A percentile compares a stretch with the other conserved stretches of the same genome.
phyloP scores from a whole-genome alignment of 2,888 invertebrate species.

The Drosophila koepferae region DNA sequence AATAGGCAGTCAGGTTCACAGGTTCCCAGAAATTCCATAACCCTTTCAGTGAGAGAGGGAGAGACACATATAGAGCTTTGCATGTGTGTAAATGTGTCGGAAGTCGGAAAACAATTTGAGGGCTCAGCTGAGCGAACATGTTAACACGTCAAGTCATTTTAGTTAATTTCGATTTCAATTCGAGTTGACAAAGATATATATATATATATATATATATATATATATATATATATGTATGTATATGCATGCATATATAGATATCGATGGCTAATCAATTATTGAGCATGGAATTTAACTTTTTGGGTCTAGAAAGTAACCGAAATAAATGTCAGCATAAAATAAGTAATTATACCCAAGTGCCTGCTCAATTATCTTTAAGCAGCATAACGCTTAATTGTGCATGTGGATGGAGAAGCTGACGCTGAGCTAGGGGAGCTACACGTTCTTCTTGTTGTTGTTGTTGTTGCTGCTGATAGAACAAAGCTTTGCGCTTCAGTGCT shows the following conservation, averaged over 20 bases:
- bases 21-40: conserved; percentile 28
- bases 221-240: conserved; percentile 24
- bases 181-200: conserved; percentile 24
- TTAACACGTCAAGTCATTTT: conserved; percentile 70
- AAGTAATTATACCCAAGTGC: conserved; percentile 84
- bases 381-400: conserved; percentile 75
- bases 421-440: neutral
- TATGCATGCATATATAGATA: conserved; percentile 23
- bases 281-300: conserved; percentile 60
- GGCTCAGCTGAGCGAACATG: conserved; percentile 48
- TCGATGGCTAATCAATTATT: conserved; percentile 52
- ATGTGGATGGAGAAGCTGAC: conserved; percentile 4
- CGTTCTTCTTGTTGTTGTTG: neutral
- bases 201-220: too few species aligned
- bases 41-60: conserved; percentile 18
- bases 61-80: conserved; percentile 31
- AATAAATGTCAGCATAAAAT: conserved; percentile 69
- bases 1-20: conserved; percentile 7
- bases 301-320: conserved; percentile 25
- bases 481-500: conserved; percentile 71
- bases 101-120: conserved; percentile 35
- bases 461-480: conserved; percentile 40
- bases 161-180: conserved; percentile 46
- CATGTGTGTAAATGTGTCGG: conserved; percentile 69
- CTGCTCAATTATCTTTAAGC: conserved; percentile 83